Base-by-base conservation (phyloP, 2,888 invertebrate species). In the Eudemis profundana region DNA sequence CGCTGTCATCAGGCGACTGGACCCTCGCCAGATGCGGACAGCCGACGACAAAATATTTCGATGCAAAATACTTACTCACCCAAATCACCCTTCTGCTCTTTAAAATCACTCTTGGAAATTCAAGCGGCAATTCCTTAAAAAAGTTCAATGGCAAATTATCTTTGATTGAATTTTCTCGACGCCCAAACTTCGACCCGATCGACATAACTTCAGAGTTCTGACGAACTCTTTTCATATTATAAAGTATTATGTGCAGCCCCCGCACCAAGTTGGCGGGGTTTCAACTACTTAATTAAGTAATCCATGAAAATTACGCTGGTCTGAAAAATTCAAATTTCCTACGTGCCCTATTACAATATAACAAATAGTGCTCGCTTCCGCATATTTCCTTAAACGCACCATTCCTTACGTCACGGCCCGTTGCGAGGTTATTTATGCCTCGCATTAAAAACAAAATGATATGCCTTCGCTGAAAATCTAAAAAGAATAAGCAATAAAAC, bases 401-500 rank as follows among this genome's bases (percentile, higher is more conserved):
- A 89, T 89, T 89, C 89, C 84, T 84, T 81, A 76, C 89, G 89
- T 85, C 86, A 83, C 80, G 86, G 84, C 86, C 85, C 86, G 83
- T 82, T 85, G 83, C 79, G 82, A 77, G 70, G 87, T 90, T 91
- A 91, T 91, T 91, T 91, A 92, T 89, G 87, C 75, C 75, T 81
- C 82, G 80, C 90, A 90, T 92, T 91, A 91, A 92, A 92, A 91
- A 89, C 89, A 89, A 90, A 92, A 91, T 91, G 90, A 91, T 92
- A 90, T 90, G 90, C 90, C 88, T 90, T 85, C 89, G 86, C 88
- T 90, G 90, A 91, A 92, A 92, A 92, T 92, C 91, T 91, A 92
- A 92, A 91, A 92, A 92, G 90, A 92, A 92, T 92, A 92, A 90
- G 92, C 92, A 91, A 91, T 92, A 92, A 92, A 92, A 92, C 90